These are phyloP conservation scores for Drosophila sturtevanti DNA, from an alignment of 1,140 invertebrate genomes.

Conservation along the genomic window DNA sequence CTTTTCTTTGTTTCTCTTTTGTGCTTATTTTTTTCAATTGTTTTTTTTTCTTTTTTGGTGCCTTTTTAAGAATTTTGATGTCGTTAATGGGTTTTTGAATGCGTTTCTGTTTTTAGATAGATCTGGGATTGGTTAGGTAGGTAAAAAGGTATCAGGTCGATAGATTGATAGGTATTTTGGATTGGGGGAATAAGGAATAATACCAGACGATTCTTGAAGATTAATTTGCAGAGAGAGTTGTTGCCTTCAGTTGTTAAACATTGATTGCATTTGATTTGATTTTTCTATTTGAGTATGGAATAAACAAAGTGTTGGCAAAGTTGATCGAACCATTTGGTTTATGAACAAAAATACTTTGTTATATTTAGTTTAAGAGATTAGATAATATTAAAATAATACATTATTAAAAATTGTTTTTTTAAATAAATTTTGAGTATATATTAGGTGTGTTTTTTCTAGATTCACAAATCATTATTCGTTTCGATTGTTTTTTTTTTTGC, in stretches of 20 bases:
- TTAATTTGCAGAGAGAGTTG: neutral
- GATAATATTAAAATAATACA: neutral
- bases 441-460: slow-evolving; percentile 25
- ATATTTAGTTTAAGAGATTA: neutral
- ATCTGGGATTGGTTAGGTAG: slow-evolving; percentile 27
- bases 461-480: slow-evolving; percentile 10
- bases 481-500: slow-evolving; percentile 22
- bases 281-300: neutral
- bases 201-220: slow-evolving; percentile 54
- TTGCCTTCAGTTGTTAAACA: slow-evolving; percentile 1
- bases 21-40: slow-evolving; percentile 30
- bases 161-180: no score
- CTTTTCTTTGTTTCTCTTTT: slow-evolving; percentile 33
- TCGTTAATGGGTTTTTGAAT: slow-evolving; percentile 33
- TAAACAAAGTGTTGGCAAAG: neutral
- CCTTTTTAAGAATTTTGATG: slow-evolving; percentile 42
- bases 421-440: neutral
- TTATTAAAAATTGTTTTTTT: neutral
- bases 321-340: slow-evolving; percentile 1
- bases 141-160: slow-evolving; percentile 9
- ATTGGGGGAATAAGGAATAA: slow-evolving; percentile 48
- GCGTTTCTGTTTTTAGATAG: slow-evolving; percentile 38
- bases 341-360: neutral
- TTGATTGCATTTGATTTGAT: slow-evolving; percentile 3
- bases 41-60: slow-evolving; percentile 43